These are phyloP conservation scores for Philotrypesis tridentata DNA, from an alignment of 1,140 invertebrate genomes.

Conservation along the genomic window DNA sequence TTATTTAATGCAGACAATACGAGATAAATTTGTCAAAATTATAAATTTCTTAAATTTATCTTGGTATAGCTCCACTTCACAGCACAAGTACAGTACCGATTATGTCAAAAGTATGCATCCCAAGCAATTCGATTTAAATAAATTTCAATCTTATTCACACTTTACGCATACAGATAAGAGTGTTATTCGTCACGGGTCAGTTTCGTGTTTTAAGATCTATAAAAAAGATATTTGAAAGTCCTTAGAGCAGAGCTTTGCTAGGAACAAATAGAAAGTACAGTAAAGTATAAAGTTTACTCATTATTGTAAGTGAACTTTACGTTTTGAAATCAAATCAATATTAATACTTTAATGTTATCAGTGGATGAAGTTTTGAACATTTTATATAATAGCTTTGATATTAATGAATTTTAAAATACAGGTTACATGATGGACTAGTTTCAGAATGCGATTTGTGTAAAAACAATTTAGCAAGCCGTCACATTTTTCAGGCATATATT, in stretches of 20 bases:
- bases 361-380: conserved; percentile 52
- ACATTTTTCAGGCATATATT: conserved; percentile 57
- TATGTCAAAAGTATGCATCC: conserved; percentile 43
- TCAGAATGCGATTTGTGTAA: conserved; percentile 60
- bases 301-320: background rate
- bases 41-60: conserved; percentile 22
- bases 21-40: background rate
- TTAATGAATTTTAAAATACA: conserved; percentile 60
- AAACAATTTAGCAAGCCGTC: conserved; percentile 56
- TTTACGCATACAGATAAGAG: conserved; percentile 35
- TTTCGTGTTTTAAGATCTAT: conserved; percentile 15
- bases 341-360: conserved; percentile 50
- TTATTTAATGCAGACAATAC: background rate
- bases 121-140: conserved; percentile 20
- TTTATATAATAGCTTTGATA: conserved; percentile 32
- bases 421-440: conserved; percentile 65
- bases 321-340: background rate
- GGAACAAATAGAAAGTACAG: conserved; percentile 14
- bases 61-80: conserved; percentile 38
- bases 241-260: conserved; percentile 31
- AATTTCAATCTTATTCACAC: conserved; percentile 35
- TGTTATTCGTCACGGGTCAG: conserved; percentile 2
- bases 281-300: conserved; percentile 4
- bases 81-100: conserved; percentile 44
- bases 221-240: conserved; percentile 25